Base-by-base conservation (phyloP, 2,113 vertebrate species). In the Scatophagus argus region DNA sequence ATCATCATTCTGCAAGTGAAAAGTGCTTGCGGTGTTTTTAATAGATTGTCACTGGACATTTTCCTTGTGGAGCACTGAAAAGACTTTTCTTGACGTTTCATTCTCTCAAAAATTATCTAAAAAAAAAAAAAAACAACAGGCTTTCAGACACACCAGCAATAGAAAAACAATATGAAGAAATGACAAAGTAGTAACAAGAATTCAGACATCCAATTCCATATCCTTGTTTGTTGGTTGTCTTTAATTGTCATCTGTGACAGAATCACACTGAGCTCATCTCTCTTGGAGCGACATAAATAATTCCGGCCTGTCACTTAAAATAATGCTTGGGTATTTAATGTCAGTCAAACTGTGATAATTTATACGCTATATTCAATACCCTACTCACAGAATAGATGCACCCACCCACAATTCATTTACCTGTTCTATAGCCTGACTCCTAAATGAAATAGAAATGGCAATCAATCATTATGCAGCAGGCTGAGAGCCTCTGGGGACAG, bases 261-360 rank as follows among this genome's bases (percentile, higher is more conserved):
- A 80, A 59, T 66, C 17, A 77, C 74, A 71, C n/a, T 41, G 34
- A 68, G 32, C 29, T 10, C 10, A 46, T 13, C 23, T 46, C 9
- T 39, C 14, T 19, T 4, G 25, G 32, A 44, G 17, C 25, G 21
- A 62, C 73, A 65, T 2, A 38, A 54, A 82, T 87, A 90, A 86
- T 73, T 86, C 52, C 58, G 9, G 25, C 59, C 65, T 84, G 85
- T 88, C 83, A 66, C 65, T 72, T 81, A 68, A 82, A 86, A 82
- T 79, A 77, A 88, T 79, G 56, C 29, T 5, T 2, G 54, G 31
- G 46, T 84, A 88, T 89, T 90, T 81, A 83, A 90, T 83, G 85
- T 87, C 91, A 90, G 64, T 90, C 88, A 91, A 83, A 77, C 59
- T 65, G 77, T 29, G 68, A 69, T 84, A 54, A 87, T 86, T 77